These are phyloP conservation scores for Penaeus indicus DNA, from an alignment of 1,140 invertebrate genomes.

Conservation along the genomic window DNA sequence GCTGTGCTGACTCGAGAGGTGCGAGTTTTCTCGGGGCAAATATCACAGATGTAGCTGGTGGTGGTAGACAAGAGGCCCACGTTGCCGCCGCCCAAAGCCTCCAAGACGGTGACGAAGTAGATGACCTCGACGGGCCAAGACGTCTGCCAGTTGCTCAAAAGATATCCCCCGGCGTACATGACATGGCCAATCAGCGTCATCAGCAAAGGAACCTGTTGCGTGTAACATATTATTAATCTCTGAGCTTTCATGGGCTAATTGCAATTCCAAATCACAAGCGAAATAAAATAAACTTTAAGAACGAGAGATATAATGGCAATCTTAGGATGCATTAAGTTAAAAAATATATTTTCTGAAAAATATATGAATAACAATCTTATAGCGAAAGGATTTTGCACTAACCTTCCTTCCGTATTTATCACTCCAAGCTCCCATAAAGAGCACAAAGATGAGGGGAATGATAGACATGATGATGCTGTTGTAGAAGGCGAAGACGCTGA, in stretches of 20 bases:
- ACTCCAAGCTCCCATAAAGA: slow-evolving; percentile 66
- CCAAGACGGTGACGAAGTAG: slow-evolving; percentile 48
- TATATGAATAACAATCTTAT: neutral
- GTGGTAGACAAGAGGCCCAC: slow-evolving; percentile 55
- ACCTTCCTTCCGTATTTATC: slow-evolving; percentile 64
- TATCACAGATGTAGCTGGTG: slow-evolving; percentile 63
- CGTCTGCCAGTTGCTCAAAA: slow-evolving; percentile 57
- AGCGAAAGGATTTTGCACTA: neutral
- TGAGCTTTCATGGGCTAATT: neutral
- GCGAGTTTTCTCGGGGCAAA: slow-evolving; percentile 43
- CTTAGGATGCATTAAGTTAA: too few relatives aligned
- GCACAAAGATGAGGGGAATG: slow-evolving; percentile 56
- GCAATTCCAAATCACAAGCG: too few relatives aligned
- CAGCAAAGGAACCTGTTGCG: slow-evolving; percentile 51
- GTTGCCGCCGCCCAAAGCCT: slow-evolving; percentile 59
- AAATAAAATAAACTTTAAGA: neutral
- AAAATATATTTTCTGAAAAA: neutral
- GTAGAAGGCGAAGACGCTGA: slow-evolving; percentile 61
- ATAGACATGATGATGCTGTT: slow-evolving; percentile 62
- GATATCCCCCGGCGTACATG: slow-evolving; percentile 49
- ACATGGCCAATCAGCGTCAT: slow-evolving; percentile 54
- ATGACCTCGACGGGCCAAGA: slow-evolving; percentile 50
- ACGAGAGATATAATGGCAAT: too few relatives aligned
- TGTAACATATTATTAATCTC: neutral
- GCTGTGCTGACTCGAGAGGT: slow-evolving; percentile 54